Percentiles rank a stretch among this genome's conserved stretches.
phyloP scores from a whole-genome alignment of 2,113 vertebrate species.

The Holacanthus passer region DNA sequence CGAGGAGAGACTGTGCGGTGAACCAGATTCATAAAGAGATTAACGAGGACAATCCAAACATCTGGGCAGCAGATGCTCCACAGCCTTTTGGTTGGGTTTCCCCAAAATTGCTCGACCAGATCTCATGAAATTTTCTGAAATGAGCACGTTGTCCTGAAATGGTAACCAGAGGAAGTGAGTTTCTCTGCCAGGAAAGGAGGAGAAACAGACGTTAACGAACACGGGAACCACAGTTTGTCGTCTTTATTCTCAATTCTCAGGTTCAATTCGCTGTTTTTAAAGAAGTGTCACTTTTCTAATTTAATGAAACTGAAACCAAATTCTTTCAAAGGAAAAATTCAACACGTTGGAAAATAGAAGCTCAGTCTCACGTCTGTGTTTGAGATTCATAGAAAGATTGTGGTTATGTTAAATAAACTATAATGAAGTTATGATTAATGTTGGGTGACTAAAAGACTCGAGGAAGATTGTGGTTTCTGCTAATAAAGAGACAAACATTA shows the following conservation, averaged over 20 bases:
- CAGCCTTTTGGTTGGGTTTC: slow-evolving; percentile 42
- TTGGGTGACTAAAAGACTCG: no score
- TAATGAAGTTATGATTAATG: no score
- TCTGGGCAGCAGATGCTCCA: slow-evolving; percentile 44
- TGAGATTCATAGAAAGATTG: no score
- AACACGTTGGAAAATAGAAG: not conserved
- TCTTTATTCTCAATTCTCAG: not conserved
- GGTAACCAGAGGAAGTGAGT: slow-evolving; percentile 39
- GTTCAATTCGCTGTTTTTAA: not conserved
- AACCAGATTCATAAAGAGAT: slow-evolving; percentile 41
- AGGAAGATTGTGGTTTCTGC: no score
- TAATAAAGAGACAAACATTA: no score
- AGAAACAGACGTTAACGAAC: not conserved
- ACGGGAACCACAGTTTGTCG: not conserved
- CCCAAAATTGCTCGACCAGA: slow-evolving; percentile 35
- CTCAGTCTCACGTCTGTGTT: no score
- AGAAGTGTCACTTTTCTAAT: not conserved
- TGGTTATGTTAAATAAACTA: no score
- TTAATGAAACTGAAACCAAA: not conserved
- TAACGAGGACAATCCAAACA: slow-evolving; percentile 55
- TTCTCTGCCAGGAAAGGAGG: not conserved
- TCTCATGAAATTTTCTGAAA: slow-evolving; percentile 41
- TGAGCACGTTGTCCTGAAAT: not conserved
- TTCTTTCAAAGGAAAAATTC: not conserved
- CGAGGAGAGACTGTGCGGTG: slow-evolving; percentile 1